phyloP scores from a whole-genome alignment of 2,797 vertebrate species.

The Picus viridis region DNA sequence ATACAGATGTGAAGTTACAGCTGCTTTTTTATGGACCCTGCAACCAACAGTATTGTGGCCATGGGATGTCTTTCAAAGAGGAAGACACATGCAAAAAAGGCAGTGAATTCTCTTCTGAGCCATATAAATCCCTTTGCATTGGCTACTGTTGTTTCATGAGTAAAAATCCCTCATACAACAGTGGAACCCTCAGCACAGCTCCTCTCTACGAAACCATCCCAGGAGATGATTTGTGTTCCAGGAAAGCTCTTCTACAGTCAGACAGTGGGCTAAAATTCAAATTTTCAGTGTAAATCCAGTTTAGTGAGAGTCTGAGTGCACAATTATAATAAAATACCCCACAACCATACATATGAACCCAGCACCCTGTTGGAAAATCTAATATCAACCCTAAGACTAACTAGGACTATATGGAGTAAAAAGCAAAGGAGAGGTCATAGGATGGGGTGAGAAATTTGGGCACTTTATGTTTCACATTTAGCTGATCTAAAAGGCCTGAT shows the following conservation, averaged over 20 bases:
- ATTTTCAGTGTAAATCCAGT: not conserved
- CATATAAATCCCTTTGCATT: not conserved
- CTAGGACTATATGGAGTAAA: not conserved
- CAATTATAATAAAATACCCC: not conserved
- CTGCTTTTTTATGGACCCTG: not conserved
- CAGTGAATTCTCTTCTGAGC: not conserved
- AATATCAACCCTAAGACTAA: not conserved
- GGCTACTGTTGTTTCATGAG: too few species aligned
- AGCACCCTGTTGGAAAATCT: not conserved
- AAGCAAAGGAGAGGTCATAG: not conserved
- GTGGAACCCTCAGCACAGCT: not conserved
- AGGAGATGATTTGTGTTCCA: not conserved
- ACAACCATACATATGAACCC: not conserved
- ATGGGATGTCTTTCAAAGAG: not conserved
- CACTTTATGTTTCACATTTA: not conserved
- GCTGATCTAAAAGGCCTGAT: not conserved
- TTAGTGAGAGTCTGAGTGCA: not conserved
- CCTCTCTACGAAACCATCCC: not conserved
- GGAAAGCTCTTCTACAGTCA: not conserved
- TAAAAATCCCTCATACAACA: not conserved
- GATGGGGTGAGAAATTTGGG: not conserved
- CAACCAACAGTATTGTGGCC: not conserved
- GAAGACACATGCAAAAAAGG: not conserved
- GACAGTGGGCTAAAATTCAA: not conserved
- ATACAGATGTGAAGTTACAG: not conserved